Percentiles rank a stretch among this genome's conserved stretches.
Conservation (phyloP, 2,797 vertebrate species). For the Periparus ater region DNA sequence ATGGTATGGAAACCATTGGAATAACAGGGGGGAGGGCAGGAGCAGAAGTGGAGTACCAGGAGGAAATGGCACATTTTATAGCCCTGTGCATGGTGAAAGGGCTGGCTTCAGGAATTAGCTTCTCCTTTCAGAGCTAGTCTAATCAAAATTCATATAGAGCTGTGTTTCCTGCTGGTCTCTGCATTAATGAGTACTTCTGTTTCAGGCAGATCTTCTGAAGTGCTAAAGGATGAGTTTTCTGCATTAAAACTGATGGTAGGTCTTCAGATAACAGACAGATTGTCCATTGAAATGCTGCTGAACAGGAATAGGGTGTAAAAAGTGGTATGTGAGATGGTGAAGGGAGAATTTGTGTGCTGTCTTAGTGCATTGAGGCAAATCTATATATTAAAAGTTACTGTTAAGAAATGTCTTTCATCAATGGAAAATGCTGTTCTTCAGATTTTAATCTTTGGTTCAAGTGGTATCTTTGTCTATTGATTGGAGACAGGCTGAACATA, state of each 20-base stretch:
- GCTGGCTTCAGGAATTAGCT: not conserved
- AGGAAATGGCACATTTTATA: not conserved
- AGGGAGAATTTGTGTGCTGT: not conserved
- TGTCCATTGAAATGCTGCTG: not conserved
- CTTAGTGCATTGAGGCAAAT: not conserved
- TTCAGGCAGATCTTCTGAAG: not conserved
- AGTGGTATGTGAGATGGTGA: not conserved
- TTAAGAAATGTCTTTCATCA: not conserved
- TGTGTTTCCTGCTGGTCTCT: not conserved
- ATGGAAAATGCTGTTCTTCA: not conserved
- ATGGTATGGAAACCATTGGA: not conserved
- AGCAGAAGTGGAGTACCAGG: not conserved
- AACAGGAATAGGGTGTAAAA: not conserved
- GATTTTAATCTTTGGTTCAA: not conserved
- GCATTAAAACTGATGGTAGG: not conserved
- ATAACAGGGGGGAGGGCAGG: not conserved
- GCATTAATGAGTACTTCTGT: not conserved
- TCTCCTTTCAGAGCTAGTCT: not conserved
- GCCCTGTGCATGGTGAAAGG: not conserved
- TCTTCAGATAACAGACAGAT: not conserved
- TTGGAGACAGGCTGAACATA: not conserved
- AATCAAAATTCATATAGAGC: not conserved
- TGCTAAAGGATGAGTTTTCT: not conserved
- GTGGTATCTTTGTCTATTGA: not conserved
- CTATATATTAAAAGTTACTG: accelerated